phyloP scores from a whole-genome alignment of 2,888 invertebrate genomes.

The Julus scandinavius region DNA sequence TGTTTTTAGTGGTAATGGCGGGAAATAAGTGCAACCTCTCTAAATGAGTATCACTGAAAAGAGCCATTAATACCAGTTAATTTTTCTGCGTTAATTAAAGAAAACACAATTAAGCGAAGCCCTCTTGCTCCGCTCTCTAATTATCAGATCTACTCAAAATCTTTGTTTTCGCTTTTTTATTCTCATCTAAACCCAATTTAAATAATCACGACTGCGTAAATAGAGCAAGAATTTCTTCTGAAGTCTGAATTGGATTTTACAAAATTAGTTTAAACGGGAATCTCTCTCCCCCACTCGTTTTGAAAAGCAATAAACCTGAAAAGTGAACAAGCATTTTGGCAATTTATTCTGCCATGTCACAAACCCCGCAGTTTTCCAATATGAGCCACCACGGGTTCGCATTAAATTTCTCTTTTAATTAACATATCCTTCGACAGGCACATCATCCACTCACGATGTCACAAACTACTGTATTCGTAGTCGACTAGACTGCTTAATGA shows the following conservation, averaged over 20 bases:
- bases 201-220: slow-evolving; percentile 31
- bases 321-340: slow-evolving; percentile 36
- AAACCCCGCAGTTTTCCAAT: slow-evolving; percentile 38
- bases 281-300: slow-evolving; percentile 28
- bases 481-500: slow-evolving; percentile 8
- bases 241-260: slow-evolving; percentile 27
- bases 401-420: slow-evolving; percentile 41
- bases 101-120: slow-evolving; percentile 46
- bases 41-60: slow-evolving; percentile 44
- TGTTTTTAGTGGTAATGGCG: slow-evolving; percentile 43
- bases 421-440: slow-evolving; percentile 36
- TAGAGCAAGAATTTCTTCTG: slow-evolving; percentile 25
- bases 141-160: slow-evolving; percentile 39
- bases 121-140: slow-evolving; percentile 46
- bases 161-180: slow-evolving; percentile 44
- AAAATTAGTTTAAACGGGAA: slow-evolving; percentile 45
- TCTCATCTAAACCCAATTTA: slow-evolving; percentile 37
- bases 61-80: slow-evolving; percentile 42
- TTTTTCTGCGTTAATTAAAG: slow-evolving; percentile 44
- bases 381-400: slow-evolving; percentile 12
- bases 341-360: slow-evolving; percentile 28
- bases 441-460: slow-evolving; percentile 29
- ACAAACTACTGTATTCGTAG: background rate
- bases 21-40: slow-evolving; percentile 46
- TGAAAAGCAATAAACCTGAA: slow-evolving; percentile 46